Evolutionary conservation across 2,113 vertebrate genomes (phyloP).

Genomic region (Orcinus orca): DNA sequence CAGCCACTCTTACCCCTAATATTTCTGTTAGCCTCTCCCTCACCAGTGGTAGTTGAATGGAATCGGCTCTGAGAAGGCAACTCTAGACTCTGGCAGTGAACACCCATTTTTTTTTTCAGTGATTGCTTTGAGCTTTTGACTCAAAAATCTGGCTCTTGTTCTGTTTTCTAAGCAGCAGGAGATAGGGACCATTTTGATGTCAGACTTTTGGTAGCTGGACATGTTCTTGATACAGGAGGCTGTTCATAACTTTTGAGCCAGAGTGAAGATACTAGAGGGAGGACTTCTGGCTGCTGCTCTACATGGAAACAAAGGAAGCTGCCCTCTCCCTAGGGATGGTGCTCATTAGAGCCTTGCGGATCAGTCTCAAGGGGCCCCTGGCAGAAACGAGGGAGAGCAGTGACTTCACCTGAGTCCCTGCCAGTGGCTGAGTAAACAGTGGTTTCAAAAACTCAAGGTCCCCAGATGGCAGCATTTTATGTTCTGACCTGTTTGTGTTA

Average conservation of each 20-base stretch:
- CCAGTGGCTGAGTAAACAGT: background rate
- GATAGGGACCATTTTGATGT: conserved; percentile 60
- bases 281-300: conserved; percentile 15
- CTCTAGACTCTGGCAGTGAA: background rate
- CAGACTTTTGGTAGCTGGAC: conserved; percentile 60
- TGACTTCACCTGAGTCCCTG: background rate
- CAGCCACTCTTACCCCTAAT: background rate
- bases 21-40: background rate
- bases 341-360: background rate
- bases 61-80: background rate
- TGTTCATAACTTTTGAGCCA: conserved; percentile 64
- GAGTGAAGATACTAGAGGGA: conserved; percentile 66
- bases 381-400: background rate
- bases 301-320: conserved; percentile 22
- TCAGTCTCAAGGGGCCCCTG: conserved; percentile 8
- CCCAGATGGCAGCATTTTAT: conserved; percentile 71
- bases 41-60: background rate
- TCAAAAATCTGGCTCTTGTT: conserved; percentile 57
- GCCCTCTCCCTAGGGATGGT: background rate
- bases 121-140: background rate
- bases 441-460: conserved; percentile 42
- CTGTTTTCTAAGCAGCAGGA: conserved; percentile 61
- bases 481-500: conserved; percentile 84
- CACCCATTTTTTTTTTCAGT: background rate
- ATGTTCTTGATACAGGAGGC: background rate